phyloP scores from a whole-genome alignment of 2,888 invertebrate genomes.

The Agrilus mali region DNA sequence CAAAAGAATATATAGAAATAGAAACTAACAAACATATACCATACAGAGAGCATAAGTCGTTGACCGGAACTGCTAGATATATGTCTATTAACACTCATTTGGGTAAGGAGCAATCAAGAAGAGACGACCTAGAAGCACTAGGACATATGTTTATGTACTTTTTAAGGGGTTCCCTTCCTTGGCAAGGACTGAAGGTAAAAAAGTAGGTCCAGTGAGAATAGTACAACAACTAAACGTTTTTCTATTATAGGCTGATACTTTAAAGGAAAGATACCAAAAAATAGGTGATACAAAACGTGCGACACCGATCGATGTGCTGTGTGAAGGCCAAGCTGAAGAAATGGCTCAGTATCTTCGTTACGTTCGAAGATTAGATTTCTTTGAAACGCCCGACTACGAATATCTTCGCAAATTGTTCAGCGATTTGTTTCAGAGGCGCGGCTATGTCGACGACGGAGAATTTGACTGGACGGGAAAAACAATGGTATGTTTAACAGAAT shows the following conservation, averaged over 20 bases:
- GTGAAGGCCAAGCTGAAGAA: constrained; percentile 86
- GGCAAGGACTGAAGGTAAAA: constrained; percentile 89
- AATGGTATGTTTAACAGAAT: constrained; percentile 27
- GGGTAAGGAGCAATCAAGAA: constrained; percentile 98
- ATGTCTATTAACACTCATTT: constrained; percentile 99
- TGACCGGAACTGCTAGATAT: constrained; percentile 94
- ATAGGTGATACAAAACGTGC: constrained; percentile 99
- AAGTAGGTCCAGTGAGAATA: neutral
- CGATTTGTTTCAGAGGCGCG: constrained; percentile 78
- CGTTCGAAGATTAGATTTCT: constrained; percentile 94
- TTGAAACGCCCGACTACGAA: constrained; percentile 99
- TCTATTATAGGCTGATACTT: constrained; percentile 39
- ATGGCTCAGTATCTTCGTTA: constrained; percentile 96
- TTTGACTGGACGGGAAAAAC: constrained; percentile 91
- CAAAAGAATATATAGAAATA: constrained; percentile 99
- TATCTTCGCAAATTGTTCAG: constrained; percentile 93
- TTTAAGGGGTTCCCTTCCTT: constrained; percentile 96
- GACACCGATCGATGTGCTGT: constrained; percentile 90
- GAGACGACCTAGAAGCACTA: constrained; percentile 95
- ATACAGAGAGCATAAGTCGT: constrained; percentile 99
- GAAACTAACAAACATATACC: constrained; percentile 99
- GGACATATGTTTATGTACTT: constrained; percentile 99
- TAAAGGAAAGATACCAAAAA: constrained; percentile 99
- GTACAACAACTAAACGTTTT: neutral
- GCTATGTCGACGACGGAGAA: constrained; percentile 81